phyloP scores from a whole-genome alignment of 2,113 vertebrate species.

The Phodopus roborovskii region DNA sequence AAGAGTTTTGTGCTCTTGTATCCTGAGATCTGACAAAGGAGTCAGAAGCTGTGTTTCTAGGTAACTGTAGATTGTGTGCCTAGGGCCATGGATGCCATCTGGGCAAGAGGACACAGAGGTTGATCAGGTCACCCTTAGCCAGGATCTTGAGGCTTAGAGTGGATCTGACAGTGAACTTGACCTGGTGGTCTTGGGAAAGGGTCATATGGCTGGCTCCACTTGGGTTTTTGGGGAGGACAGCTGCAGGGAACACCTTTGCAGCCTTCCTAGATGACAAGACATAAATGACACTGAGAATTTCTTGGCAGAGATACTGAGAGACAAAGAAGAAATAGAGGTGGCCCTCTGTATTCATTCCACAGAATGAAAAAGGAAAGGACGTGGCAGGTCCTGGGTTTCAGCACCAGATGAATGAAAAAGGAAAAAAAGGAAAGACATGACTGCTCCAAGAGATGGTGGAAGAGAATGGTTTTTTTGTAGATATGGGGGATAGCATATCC shows the following conservation, averaged over 20 bases:
- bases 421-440: not conserved
- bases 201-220: not conserved
- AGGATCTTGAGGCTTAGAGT: not conserved
- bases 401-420: no score
- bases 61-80: not conserved
- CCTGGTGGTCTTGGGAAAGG: not conserved
- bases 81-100: not conserved
- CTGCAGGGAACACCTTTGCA: not conserved
- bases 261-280: not conserved
- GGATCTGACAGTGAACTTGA: not conserved
- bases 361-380: not conserved
- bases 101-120: not conserved
- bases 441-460: not conserved
- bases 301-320: not conserved
- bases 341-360: no score
- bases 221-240: not conserved
- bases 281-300: not conserved
- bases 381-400: no score
- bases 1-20: not conserved
- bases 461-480: not conserved
- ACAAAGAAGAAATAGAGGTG: not conserved
- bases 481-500: not conserved
- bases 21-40: not conserved
- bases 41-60: not conserved
- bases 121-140: not conserved